A percentile compares a stretch with the other conserved stretches of the same genome.
Evolutionary conservation across 2,888 invertebrate species (phyloP).

Genomic region (Drosophila algonquin): DNA sequence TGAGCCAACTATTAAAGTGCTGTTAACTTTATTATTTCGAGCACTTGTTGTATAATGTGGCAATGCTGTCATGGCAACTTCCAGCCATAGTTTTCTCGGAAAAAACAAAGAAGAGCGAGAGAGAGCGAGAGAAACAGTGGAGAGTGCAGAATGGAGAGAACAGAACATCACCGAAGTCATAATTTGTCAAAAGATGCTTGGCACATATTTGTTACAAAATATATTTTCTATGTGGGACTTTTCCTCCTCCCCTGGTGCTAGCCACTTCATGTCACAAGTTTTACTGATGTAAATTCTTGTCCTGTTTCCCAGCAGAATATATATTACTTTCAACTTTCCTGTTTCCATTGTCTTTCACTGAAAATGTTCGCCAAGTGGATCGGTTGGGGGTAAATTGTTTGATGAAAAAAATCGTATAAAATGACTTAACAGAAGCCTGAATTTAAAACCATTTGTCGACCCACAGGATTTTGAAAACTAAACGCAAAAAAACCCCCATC

Average conservation of each 20-base stretch:
- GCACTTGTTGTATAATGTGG: slow-evolving; percentile 79
- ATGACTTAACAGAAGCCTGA: background rate
- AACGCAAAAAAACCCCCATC: background rate
- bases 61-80: slow-evolving; percentile 76
- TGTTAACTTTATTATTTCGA: slow-evolving; percentile 80
- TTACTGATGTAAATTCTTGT: slow-evolving; percentile 39
- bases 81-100: slow-evolving; percentile 62
- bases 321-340: slow-evolving; percentile 62
- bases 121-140: slow-evolving; percentile 4
- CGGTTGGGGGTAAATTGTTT: slow-evolving; percentile 1
- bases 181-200: slow-evolving; percentile 76
- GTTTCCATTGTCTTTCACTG: slow-evolving; percentile 40
- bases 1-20: slow-evolving; percentile 76
- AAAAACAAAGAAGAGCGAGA: slow-evolving; percentile 29
- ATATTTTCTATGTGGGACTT: slow-evolving; percentile 53
- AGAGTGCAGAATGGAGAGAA: slow-evolving; percentile 3
- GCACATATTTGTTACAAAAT: slow-evolving; percentile 70
- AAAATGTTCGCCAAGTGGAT: slow-evolving; percentile 19
- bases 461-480: background rate
- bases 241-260: background rate
- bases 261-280: slow-evolving; percentile 27
- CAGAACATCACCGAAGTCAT: slow-evolving; percentile 57
- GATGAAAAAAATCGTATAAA: background rate
- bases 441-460: no score
- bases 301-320: slow-evolving; percentile 32